Percentiles rank a stretch among this genome's conserved stretches.
Conservation (phyloP, 2,888 invertebrate species). For the Heliconius erato region DNA sequence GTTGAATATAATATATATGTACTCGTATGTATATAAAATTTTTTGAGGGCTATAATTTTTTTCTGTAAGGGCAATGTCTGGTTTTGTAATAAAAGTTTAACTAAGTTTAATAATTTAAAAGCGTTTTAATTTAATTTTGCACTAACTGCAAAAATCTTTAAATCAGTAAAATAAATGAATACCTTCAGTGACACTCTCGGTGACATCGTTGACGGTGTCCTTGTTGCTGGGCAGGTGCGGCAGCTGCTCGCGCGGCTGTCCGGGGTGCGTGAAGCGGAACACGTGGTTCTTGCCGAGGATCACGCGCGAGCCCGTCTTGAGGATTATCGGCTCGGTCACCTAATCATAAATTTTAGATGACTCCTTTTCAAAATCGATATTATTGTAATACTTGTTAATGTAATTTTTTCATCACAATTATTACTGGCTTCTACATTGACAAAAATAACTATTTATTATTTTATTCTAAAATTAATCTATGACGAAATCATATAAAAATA, state of each 20-base stretch:
- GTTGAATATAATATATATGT: too few species aligned
- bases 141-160: too few species aligned
- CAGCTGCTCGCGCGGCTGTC: constrained; percentile 89
- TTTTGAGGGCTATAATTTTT: too few species aligned
- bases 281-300: constrained; percentile 99
- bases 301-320: constrained; percentile 98
- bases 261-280: constrained; percentile 99
- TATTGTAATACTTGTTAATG: too few species aligned
- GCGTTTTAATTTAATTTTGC: too few species aligned
- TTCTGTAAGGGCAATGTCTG: too few species aligned
- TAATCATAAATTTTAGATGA: constrained; percentile 58
- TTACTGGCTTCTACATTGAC: neutral
- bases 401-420: too few species aligned
- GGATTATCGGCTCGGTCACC: constrained; percentile 91
- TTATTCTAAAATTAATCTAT: neutral
- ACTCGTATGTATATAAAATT: too few species aligned
- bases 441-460: neutral
- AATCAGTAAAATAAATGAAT: neutral
- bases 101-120: too few species aligned
- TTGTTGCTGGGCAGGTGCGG: constrained; percentile 67
- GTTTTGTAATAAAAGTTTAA: too few species aligned
- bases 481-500: neutral
- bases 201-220: constrained; percentile 57
- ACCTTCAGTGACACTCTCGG: constrained; percentile 50
- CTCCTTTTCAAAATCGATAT: too few species aligned